phyloP scores from a whole-genome alignment of 2,888 invertebrate species.

The Yponomeuta evonymella region DNA sequence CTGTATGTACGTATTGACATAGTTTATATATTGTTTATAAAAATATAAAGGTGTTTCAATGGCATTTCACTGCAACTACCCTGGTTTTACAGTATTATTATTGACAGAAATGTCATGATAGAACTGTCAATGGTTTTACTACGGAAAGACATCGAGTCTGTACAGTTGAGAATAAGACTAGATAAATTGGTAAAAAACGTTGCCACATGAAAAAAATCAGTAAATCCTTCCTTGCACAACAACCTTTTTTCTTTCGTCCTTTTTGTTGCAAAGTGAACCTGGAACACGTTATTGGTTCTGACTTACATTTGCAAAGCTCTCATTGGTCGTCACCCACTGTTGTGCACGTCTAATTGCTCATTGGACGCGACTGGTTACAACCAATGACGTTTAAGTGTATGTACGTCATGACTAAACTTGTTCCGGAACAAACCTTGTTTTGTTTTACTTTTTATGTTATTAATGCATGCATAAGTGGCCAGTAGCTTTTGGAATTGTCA shows the following conservation, averaged over 20 bases:
- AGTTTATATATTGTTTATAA: conserved; percentile 15
- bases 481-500: neutral
- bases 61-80: conserved; percentile 19
- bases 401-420: neutral
- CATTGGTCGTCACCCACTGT: no score
- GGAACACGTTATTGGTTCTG: no score
- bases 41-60: conserved; percentile 5
- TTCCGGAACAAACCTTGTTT: conserved; percentile 18
- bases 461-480: neutral
- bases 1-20: neutral
- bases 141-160: conserved; percentile 55
- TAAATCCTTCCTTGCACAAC: conserved; percentile 31
- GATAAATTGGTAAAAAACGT: conserved; percentile 51
- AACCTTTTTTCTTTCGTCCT: conserved; percentile 37
- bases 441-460: conserved; percentile 20
- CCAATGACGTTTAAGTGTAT: no score
- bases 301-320: no score
- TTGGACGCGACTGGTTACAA: no score
- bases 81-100: conserved; percentile 22
- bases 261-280: conserved; percentile 17
- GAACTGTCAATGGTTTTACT: conserved; percentile 4
- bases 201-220: conserved; percentile 44
- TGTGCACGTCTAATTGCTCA: no score
- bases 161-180: conserved; percentile 58
- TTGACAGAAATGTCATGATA: conserved; percentile 5